Evolutionary conservation across 2,113 vertebrate species (phyloP).

Genomic region (Notothenia rossii): DNA sequence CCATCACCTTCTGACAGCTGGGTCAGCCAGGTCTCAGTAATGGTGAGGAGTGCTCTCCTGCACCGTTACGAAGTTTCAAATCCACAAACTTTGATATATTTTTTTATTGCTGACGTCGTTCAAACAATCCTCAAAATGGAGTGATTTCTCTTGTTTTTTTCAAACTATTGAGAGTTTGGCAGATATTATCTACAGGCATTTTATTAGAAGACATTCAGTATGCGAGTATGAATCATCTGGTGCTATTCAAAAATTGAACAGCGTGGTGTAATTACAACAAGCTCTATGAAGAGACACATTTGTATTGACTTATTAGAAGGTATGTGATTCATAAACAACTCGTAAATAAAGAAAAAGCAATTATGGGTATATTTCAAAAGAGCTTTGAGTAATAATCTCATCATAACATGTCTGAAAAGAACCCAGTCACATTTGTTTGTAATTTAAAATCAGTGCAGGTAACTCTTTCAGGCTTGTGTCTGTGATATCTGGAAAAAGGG

Average conservation of each 20-base stretch:
- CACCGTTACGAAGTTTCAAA: conserved; percentile 4
- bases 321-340: conserved; percentile 4
- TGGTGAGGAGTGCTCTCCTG: conserved; percentile 47
- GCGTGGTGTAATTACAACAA: conserved; percentile 7
- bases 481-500: conserved; percentile 8
- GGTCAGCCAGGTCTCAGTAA: conserved; percentile 46
- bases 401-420: not conserved
- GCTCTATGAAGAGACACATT: not conserved
- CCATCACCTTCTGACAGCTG: conserved; percentile 41
- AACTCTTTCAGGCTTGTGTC: conserved; percentile 3
- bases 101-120: not conserved
- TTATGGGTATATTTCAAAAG: not conserved
- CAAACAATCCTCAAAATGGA: not conserved
- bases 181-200: conserved; percentile 23
- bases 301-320: conserved; percentile 16
- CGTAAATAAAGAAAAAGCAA: not conserved
- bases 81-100: not conserved
- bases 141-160: not conserved
- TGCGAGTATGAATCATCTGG: conserved; percentile 39
- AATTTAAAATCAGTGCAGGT: conserved; percentile 21
- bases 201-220: conserved; percentile 30
- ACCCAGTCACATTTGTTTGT: not conserved
- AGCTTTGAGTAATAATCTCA: not conserved
- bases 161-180: not conserved
- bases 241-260: conserved; percentile 22